Percentiles rank a stretch among this genome's conserved stretches.
These are phyloP conservation scores for Otis tarda DNA, from an alignment of 2,113 vertebrate genomes.

Conservation along the genomic window DNA sequence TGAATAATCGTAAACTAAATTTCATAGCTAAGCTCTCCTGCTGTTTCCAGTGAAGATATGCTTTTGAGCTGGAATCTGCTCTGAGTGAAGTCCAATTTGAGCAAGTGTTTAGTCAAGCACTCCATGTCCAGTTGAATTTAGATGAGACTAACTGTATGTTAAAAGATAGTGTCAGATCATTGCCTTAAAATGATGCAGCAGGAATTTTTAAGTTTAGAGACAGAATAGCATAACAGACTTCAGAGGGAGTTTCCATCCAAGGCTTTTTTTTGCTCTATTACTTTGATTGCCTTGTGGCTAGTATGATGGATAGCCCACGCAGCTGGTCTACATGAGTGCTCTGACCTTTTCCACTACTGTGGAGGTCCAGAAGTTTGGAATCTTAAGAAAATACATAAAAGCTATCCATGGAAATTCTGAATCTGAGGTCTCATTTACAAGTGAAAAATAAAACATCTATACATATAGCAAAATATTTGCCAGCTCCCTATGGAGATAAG, in stretches of 20 bases:
- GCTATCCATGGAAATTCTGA: background rate
- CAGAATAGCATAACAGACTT: background rate
- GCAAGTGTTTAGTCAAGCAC: background rate
- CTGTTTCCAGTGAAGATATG: background rate
- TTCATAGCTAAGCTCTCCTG: background rate
- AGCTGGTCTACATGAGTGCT: background rate
- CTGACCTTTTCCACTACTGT: background rate
- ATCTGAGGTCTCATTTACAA: background rate
- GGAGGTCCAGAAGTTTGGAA: background rate
- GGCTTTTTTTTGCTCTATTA: background rate
- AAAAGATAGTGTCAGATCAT: background rate
- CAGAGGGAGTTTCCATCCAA: background rate
- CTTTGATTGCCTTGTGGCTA: background rate
- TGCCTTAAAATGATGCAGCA: background rate
- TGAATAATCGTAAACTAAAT: background rate
- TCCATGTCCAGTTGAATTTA: background rate
- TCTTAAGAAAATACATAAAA: background rate
- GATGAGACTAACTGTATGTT: background rate
- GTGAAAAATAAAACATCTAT: background rate
- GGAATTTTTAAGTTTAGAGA: background rate
- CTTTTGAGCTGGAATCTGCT: background rate
- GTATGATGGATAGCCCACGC: background rate
- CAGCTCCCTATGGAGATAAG: background rate
- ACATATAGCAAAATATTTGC: background rate
- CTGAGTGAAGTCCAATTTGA: background rate